These are phyloP conservation scores for Hippasteria phrygiana DNA, from an alignment of 53 echinoderm and acorn worm genomes.

Conservation along the genomic window DNA sequence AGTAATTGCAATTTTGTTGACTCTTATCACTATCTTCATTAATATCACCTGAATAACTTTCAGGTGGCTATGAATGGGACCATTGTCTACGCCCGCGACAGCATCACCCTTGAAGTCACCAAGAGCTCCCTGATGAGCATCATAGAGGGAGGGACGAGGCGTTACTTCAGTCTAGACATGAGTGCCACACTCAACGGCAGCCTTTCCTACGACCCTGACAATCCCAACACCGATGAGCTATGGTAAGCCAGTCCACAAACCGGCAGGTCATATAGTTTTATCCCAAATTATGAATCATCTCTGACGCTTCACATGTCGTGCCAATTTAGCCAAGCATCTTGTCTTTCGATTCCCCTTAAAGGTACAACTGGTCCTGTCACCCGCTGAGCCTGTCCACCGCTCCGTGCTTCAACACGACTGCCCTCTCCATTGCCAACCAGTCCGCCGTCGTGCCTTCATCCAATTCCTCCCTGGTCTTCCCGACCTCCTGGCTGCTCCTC, in stretches of 20 bases:
- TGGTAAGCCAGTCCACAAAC: too few relatives aligned
- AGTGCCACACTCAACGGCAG: constrained; percentile 70
- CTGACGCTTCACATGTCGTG: neutral
- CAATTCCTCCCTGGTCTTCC: constrained; percentile 70
- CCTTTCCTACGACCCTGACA: constrained; percentile 84
- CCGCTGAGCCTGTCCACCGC: constrained; percentile 48
- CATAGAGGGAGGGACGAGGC: constrained; percentile 90
- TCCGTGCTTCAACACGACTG: constrained; percentile 72
- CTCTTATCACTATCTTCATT: too few relatives aligned
- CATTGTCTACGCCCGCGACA: constrained; percentile 77
- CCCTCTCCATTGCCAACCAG: constrained; percentile 53
- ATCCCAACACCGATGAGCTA: constrained; percentile 47
- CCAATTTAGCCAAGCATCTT: neutral
- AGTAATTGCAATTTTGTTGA: too few relatives aligned
- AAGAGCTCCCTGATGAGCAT: constrained; percentile 72
- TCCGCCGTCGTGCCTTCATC: constrained; percentile 56
- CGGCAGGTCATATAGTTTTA: too few relatives aligned
- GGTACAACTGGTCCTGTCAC: constrained; percentile 87
- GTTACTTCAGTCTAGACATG: constrained; percentile 69
- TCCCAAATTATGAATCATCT: too few relatives aligned
- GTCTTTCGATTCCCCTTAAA: constrained; percentile 7
- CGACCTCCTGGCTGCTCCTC: constrained; percentile 57
- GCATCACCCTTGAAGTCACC: constrained; percentile 62
- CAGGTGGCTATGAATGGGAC: constrained; percentile 95
- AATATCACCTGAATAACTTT: too few relatives aligned